These are phyloP conservation scores for Chironomus riparius DNA, from an alignment of 2,888 invertebrate genomes.

Conservation along the genomic window DNA sequence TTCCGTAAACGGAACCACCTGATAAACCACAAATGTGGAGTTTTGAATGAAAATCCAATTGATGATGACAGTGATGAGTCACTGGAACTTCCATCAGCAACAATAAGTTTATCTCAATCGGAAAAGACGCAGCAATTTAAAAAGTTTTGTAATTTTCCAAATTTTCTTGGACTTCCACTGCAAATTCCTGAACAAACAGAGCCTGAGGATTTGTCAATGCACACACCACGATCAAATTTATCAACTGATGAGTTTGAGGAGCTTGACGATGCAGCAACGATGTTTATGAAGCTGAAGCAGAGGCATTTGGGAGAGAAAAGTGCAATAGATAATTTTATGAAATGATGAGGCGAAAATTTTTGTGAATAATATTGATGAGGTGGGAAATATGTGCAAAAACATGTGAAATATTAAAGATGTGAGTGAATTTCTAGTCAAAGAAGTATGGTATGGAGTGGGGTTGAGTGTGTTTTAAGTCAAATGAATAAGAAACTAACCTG, in stretches of 20 bases:
- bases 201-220: conserved; percentile 81
- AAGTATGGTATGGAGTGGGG: too few relatives aligned
- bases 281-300: conserved; percentile 43
- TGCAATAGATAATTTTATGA: neutral
- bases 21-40: conserved; percentile 71
- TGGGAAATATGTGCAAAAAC: neutral
- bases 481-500: too few relatives aligned
- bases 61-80: conserved; percentile 35
- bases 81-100: conserved; percentile 30
- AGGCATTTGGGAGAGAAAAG: conserved; percentile 28
- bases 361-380: neutral
- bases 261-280: conserved; percentile 45
- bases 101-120: conserved; percentile 15
- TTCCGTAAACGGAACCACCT: conserved; percentile 81
- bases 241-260: conserved; percentile 46
- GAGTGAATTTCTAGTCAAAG: neutral
- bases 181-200: conserved; percentile 74
- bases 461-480: too few relatives aligned
- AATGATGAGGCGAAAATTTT: neutral
- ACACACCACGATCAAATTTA: conserved; percentile 37
- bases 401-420: neutral
- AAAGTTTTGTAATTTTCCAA: neutral
- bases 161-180: conserved; percentile 32
- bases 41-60: conserved; percentile 32
- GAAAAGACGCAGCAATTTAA: neutral